Evolutionary conservation across 2,888 invertebrate genomes (phyloP).

Genomic region (Parochlus steinenii): DNA sequence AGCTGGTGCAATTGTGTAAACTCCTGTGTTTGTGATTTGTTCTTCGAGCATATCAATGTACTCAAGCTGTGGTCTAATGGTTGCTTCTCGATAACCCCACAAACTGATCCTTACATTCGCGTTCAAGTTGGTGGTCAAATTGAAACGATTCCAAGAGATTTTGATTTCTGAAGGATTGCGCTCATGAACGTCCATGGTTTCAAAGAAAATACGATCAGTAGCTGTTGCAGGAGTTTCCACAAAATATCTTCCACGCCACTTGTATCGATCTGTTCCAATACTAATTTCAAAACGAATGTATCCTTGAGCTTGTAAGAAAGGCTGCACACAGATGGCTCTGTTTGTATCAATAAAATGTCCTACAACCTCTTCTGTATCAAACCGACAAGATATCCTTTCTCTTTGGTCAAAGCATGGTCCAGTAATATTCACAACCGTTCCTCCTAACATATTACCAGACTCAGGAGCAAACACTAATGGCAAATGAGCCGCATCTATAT

Average conservation of each 20-base stretch:
- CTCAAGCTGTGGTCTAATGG: slow-evolving; percentile 61
- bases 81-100: slow-evolving; percentile 80
- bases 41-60: slow-evolving; percentile 62
- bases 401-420: slow-evolving; percentile 78
- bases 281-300: slow-evolving; percentile 76
- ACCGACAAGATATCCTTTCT: slow-evolving; percentile 65
- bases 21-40: slow-evolving; percentile 47
- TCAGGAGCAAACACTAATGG: slow-evolving; percentile 82
- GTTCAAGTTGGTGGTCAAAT: slow-evolving; percentile 65
- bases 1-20: slow-evolving; percentile 54
- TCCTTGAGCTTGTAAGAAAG: slow-evolving; percentile 71
- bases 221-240: slow-evolving; percentile 84
- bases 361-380: slow-evolving; percentile 62
- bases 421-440: slow-evolving; percentile 88
- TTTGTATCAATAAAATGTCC: slow-evolving; percentile 65
- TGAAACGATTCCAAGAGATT: slow-evolving; percentile 70
- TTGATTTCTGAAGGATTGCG: slow-evolving; percentile 55
- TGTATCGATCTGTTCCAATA: slow-evolving; percentile 63
- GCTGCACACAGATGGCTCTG: slow-evolving; percentile 79
- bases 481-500: slow-evolving; percentile 67
- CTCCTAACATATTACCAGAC: slow-evolving; percentile 94
- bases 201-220: slow-evolving; percentile 69
- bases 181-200: slow-evolving; percentile 53
- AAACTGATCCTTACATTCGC: slow-evolving; percentile 65
- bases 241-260: slow-evolving; percentile 82